Conservation (phyloP, 1,140 invertebrate species). For the Oryctes rhinoceros region DNA sequence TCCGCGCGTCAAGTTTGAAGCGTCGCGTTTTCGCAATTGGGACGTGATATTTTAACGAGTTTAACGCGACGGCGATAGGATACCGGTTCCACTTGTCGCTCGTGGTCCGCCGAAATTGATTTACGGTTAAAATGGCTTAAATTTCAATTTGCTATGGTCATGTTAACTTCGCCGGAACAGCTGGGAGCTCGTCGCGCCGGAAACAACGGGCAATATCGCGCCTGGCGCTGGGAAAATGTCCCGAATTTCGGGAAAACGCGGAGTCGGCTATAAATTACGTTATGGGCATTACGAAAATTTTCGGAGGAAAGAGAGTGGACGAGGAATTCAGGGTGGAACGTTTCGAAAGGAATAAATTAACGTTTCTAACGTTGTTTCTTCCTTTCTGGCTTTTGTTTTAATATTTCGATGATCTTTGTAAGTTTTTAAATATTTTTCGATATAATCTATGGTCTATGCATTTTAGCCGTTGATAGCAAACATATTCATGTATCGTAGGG, state of each 20-base stretch:
- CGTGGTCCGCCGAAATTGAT: slow-evolving; percentile 19
- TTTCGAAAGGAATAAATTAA: too few species aligned
- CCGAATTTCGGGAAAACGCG: neutral
- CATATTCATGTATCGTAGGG: too few species aligned
- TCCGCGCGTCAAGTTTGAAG: neutral
- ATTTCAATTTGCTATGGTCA: slow-evolving; percentile 32
- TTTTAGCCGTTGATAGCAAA: too few species aligned
- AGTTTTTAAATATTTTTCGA: too few species aligned
- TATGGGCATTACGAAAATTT: too few species aligned
- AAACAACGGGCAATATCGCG: slow-evolving; percentile 7
- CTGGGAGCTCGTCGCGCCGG: neutral
- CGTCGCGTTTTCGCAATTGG: neutral
- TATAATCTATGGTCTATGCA: too few species aligned
- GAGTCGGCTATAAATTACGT: neutral
- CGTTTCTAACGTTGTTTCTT: too few species aligned
- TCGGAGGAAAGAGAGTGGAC: too few species aligned
- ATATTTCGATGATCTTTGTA: too few species aligned
- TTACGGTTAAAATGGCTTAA: slow-evolving; percentile 32
- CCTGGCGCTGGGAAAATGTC: neutral
- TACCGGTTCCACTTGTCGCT: slow-evolving; percentile 21
- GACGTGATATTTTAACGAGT: slow-evolving; percentile 6
- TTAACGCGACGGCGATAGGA: neutral
- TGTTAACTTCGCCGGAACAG: slow-evolving; percentile 12
- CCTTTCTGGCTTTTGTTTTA: too few species aligned
- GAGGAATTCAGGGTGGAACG: too few species aligned